Base-by-base conservation (phyloP, 2,888 invertebrate species). In the Ditula angustiorana region DNA sequence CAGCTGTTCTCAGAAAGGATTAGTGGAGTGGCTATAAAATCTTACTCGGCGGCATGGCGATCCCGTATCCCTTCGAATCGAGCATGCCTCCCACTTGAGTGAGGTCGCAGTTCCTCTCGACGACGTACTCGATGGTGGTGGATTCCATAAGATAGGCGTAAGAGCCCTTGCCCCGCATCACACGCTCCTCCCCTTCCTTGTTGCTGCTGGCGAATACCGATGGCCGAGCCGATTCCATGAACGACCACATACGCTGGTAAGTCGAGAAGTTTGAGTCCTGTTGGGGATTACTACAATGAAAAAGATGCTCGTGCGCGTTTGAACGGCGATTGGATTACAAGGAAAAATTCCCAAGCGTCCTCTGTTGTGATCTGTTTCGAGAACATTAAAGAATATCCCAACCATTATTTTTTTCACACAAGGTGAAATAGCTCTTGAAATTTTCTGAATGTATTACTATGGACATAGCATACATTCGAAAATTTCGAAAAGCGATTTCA, bases 71-170 rank as follows among this genome's bases (percentile, higher is more conserved):
- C 86, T 99, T 99, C 8, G 97, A 97, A 85, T 99, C 98, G 52
- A 99, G 93, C 93, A 98, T 95, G 1, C 97, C 97, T 0, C 99
- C 99, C 23, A 99, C 96, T 93, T 98, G 97, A 44, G 96, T 97
- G 68, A 98, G 94, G 69, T 98, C 97, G 80, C 99, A 99, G 79
- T 97, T 96, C 69, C 98, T 93, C 83, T 98, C 97, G 53, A 97
- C 96, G 37, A 96, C 96, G 81, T 99, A 99, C 83, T 99, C 99
- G 70, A 99, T 98, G 23, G 97, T 97, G 0, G 99, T 98, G 0
- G 98, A 99, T 88, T 99, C 99, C 98, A 99, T 99, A 26, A 99
- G 94, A 83, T 98, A 99, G 0, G 99, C 99, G 83, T 99, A 99
- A 52, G 96, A 95, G 46, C 97, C 96, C 82, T 97, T 97, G 13